These are phyloP conservation scores for Microcebus murinus DNA, from an alignment of 2,113 vertebrate genomes.

Conservation along the genomic window DNA sequence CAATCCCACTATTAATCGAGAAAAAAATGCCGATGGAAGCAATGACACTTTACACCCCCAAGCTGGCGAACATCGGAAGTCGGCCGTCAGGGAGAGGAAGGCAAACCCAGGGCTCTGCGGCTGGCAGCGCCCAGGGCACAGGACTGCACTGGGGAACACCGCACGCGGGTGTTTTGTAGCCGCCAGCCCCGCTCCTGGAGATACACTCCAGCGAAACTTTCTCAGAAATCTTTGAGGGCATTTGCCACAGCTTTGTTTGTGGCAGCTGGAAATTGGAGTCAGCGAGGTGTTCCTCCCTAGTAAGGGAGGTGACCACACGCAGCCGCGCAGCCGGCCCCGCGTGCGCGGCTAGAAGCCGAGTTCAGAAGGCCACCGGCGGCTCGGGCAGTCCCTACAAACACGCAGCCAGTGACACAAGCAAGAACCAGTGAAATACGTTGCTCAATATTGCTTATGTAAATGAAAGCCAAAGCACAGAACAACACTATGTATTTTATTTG, in stretches of 20 bases:
- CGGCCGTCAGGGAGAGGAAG: background rate
- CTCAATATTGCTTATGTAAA: background rate
- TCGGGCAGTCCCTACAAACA: background rate
- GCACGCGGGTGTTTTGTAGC: background rate
- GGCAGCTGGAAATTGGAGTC: background rate
- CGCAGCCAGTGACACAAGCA: background rate
- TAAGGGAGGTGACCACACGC: background rate
- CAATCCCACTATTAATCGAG: background rate
- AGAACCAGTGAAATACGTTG: background rate
- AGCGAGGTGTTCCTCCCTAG: background rate
- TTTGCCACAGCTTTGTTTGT: background rate
- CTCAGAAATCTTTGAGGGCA: background rate
- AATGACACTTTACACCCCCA: background rate
- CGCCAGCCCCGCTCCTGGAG: background rate
- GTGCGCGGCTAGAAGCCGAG: background rate
- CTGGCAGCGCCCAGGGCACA: background rate
- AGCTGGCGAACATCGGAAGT: background rate
- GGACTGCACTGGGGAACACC: accelerated
- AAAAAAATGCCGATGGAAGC: background rate
- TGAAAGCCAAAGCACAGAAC: background rate
- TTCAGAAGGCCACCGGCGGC: background rate
- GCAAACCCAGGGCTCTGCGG: background rate
- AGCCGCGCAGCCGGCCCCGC: accelerated
- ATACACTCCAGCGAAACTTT: background rate
- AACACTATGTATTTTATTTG: background rate